Evolutionary conservation across 1,140 invertebrate species (phyloP), one percentile per base, ranked within the genome.

Genomic region (Aporrectodea caliginosa): DNA sequence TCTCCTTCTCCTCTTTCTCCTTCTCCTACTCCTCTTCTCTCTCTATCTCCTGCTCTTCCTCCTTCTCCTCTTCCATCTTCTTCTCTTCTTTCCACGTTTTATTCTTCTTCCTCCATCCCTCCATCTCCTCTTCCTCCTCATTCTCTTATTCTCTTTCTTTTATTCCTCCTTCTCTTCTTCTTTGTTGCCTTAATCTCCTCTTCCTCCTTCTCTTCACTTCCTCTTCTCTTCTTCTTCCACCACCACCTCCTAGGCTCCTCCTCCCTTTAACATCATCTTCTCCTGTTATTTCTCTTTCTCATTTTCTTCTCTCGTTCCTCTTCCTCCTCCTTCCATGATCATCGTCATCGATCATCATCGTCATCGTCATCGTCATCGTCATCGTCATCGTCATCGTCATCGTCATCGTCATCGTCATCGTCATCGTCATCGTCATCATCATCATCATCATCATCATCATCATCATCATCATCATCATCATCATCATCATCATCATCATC

Each of bases 381-480:
- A 29, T 1, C 1, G 34, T 71, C 72, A 22, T 73, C 1, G 34
- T 29, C 72, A 30, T 73, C 22, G 32, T 2, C 1, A 2, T 1
- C 1, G 1, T 71, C 69, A 31, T 71, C 1, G 1, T 71, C 69
- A 31, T 71, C 1, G n/a, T 70, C 69, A 16, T 74, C 73, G 27
- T 29, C 73, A 6, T 74, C 73, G 27, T 32, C 73, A 33, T 32
- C 73, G 16, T 32, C 30, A 16, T 16, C 73, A 34, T 32, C 1
- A 33, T 74, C 1, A 74, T 32, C 73, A 74, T 32, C 30, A 74
- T 74, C 73, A 74, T 74, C 73, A 2, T 32, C 73, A 12, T 32
- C 73, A 32, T 32, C 73, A 32, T 74, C 30, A 74, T 74, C 73
- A 74, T 74, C 1, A 74, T 33, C 73, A 30, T 74, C 73, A 32